phyloP scores from a whole-genome alignment of 2,888 invertebrate genomes.

The Meta bourneti region DNA sequence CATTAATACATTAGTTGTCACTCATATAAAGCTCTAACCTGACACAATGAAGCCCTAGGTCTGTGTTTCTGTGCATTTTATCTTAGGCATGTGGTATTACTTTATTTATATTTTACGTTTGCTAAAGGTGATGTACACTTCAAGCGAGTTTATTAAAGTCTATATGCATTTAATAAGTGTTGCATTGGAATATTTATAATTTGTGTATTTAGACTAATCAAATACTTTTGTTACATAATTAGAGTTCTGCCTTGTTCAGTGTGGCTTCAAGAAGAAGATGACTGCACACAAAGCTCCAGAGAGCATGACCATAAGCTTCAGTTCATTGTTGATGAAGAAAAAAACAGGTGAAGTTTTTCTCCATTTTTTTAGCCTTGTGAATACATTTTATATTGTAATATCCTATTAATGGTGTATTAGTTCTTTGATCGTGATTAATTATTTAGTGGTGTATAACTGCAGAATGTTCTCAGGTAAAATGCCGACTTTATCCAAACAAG shows the following conservation, averaged over 20 bases:
- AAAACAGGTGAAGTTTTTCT: constrained; percentile 43
- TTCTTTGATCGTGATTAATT: no score
- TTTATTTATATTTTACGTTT: background rate
- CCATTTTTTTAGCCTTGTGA: background rate
- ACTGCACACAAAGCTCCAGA: constrained; percentile 34
- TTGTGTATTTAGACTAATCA: background rate
- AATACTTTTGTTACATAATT: constrained; percentile 33
- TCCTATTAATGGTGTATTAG: background rate
- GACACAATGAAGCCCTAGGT: background rate
- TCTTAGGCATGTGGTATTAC: background rate
- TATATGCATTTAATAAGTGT: no score
- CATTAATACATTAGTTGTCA: no score
- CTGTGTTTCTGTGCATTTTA: background rate
- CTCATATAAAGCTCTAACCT: no score
- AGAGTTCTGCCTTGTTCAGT: constrained; percentile 70
- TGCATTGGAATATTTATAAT: no score
- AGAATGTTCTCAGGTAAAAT: no score
- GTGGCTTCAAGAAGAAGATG: constrained; percentile 67
- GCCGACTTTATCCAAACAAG: no score
- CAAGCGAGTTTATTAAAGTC: no score
- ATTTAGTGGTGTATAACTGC: no score
- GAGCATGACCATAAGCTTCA: constrained; percentile 46
- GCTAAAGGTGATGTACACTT: background rate
- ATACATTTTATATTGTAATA: background rate
- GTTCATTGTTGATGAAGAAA: constrained; percentile 58